These are phyloP conservation scores for Halictus rubicundus DNA, from an alignment of 1,140 invertebrate species.

Conservation along the genomic window DNA sequence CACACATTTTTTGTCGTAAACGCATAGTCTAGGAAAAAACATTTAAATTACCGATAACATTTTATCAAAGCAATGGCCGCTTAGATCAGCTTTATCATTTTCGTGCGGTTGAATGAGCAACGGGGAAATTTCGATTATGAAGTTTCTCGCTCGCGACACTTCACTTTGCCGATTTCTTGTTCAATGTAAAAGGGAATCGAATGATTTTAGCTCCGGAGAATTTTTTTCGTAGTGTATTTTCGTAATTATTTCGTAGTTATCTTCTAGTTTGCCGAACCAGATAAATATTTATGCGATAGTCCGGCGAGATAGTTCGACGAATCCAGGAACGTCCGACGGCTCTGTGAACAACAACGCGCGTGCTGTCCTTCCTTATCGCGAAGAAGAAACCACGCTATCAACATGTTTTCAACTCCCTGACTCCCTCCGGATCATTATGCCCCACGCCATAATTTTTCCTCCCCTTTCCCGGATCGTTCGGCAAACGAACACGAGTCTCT, in stretches of 20 bases:
- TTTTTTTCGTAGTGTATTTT: no score
- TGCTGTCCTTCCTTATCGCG: conserved; percentile 41
- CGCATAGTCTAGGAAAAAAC: no score
- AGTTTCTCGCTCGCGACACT: no score
- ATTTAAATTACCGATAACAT: no score
- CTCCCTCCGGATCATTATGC: conserved; percentile 4
- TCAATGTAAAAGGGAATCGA: no score
- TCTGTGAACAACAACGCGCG: conserved; percentile 18
- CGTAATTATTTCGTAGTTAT: background rate
- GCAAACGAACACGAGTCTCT: conserved; percentile 51
- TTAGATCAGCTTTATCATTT: no score
- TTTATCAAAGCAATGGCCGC: no score
- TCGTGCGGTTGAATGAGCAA: no score
- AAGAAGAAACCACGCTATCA: conserved; percentile 37
- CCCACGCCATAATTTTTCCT: conserved; percentile 45
- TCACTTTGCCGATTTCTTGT: no score
- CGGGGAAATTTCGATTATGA: no score
- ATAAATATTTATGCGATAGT: conserved; percentile 34
- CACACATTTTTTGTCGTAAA: no score
- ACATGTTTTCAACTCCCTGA: conserved; percentile 42
- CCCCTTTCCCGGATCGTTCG: conserved; percentile 51
- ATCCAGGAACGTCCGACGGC: conserved; percentile 20
- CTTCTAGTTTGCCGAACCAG: background rate
- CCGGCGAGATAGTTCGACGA: conserved; percentile 5
- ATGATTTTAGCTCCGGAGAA: no score